Conservation (phyloP, 1,140 invertebrate genomes). For the Cryptotermes secundus region DNA sequence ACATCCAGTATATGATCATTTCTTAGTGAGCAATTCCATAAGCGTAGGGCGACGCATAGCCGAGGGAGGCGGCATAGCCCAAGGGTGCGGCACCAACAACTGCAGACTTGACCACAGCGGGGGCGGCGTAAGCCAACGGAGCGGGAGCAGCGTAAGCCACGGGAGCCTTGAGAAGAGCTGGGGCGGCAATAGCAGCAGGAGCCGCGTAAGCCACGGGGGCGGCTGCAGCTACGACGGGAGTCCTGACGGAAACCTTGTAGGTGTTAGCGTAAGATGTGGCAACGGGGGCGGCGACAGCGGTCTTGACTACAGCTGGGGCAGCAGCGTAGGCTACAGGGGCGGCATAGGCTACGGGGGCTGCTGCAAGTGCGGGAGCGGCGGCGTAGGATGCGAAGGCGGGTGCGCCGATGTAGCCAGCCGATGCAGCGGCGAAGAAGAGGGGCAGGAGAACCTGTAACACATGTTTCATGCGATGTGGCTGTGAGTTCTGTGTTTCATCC, state of each 20-base stretch:
- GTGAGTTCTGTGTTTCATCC: too few species aligned
- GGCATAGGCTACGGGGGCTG: constrained; percentile 35
- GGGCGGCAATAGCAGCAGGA: constrained; percentile 29
- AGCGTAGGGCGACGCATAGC: constrained; percentile 35
- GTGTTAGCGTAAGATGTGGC: constrained; percentile 39
- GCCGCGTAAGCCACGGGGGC: constrained; percentile 36
- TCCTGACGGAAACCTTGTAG: constrained; percentile 44
- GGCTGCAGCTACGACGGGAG: constrained; percentile 40
- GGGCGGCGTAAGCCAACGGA: constrained; percentile 38
- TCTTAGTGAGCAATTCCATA: constrained; percentile 34
- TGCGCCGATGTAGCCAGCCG: constrained; percentile 47
- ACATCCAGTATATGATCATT: not conserved
- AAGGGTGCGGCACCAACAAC: constrained; percentile 27
- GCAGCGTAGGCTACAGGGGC: constrained; percentile 35
- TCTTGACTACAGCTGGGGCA: constrained; percentile 23
- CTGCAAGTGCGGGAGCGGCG: constrained; percentile 39
- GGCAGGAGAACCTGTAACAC: constrained; percentile 23
- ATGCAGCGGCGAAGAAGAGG: constrained; percentile 42
- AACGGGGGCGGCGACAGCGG: constrained; percentile 36
- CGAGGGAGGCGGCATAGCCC: constrained; percentile 39
- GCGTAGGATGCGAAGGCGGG: constrained; percentile 18
- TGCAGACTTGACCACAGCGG: constrained; percentile 35
- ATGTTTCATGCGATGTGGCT: too few species aligned
- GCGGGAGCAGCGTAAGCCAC: constrained; percentile 40
- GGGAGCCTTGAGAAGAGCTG: constrained; percentile 40